phyloP scores from a whole-genome alignment of 2,113 vertebrate species.

The Anser brachyrhynchus region DNA sequence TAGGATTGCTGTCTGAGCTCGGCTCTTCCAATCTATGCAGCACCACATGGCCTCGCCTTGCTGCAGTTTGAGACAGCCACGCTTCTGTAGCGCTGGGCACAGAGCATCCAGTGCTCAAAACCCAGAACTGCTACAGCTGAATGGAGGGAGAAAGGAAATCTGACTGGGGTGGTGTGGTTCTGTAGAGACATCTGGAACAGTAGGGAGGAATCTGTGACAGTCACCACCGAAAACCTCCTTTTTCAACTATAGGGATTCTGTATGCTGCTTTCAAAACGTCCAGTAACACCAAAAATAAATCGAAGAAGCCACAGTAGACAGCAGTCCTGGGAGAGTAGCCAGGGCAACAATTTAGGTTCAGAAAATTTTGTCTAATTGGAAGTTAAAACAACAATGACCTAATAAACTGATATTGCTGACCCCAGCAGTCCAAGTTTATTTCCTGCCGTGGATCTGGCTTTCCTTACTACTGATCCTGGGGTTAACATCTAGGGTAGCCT shows the following conservation, averaged over 20 bases:
- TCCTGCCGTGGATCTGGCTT: neutral
- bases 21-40: too few relatives aligned
- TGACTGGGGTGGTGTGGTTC: neutral
- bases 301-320: neutral
- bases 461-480: neutral
- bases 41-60: rapidly evolving
- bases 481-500: neutral
- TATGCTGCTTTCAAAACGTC: neutral
- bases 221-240: neutral
- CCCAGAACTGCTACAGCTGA: neutral
- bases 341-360: neutral
- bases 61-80: neutral
- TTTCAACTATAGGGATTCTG: neutral
- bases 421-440: neutral
- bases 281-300: neutral
- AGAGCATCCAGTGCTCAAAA: neutral
- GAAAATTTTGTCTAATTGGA: neutral
- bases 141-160: neutral
- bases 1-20: neutral
- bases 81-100: neutral
- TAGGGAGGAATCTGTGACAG: neutral
- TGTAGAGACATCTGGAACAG: neutral
- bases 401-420: neutral
- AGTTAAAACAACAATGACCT: too few relatives aligned
- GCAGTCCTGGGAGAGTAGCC: too few relatives aligned